phyloP scores from a whole-genome alignment of 2,797 vertebrate species.

The Danio jaintianensis region DNA sequence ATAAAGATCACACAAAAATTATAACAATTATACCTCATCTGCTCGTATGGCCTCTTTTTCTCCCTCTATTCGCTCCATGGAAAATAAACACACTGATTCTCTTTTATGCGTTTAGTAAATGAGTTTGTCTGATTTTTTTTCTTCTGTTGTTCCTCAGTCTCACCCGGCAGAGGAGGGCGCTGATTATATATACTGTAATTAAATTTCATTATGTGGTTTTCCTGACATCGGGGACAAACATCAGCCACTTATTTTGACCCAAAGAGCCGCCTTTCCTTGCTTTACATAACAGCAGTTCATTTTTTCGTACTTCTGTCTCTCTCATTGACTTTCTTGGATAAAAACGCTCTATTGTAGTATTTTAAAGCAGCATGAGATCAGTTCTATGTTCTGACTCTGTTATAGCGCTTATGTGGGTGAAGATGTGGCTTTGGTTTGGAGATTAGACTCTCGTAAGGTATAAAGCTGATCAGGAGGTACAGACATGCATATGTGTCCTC shows the following conservation, averaged over 20 bases:
- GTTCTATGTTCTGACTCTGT: slow-evolving; percentile 20
- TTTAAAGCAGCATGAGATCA: slow-evolving; percentile 3
- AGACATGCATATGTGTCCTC: not conserved
- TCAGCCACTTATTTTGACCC: slow-evolving; percentile 47
- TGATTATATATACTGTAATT: slow-evolving; percentile 42
- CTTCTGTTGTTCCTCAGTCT: slow-evolving; percentile 12
- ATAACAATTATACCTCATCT: slow-evolving; percentile 50
- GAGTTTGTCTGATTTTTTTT: slow-evolving; percentile 4
- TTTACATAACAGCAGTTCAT: slow-evolving; percentile 41
- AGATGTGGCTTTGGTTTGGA: slow-evolving; percentile 15
- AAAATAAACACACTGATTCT: not conserved
- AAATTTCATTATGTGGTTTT: slow-evolving; percentile 52
- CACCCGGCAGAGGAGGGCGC: not conserved
- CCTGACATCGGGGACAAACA: slow-evolving; percentile 56
- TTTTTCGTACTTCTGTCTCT: not conserved
- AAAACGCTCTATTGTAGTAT: not conserved
- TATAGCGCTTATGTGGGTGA: slow-evolving; percentile 28
- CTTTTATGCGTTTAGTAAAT: slow-evolving; percentile 5
- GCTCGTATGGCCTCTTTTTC: slow-evolving; percentile 6
- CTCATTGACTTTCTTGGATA: slow-evolving; percentile 19
- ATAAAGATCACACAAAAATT: slow-evolving; percentile 51
- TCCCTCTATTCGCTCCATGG: not conserved
- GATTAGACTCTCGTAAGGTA: slow-evolving; percentile 5
- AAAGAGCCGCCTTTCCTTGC: slow-evolving; percentile 17
- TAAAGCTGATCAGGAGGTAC: not conserved